Evolutionary conservation across 37 sponge, comb jelly and placozoan species (phyloP).

Genomic region (Eunapius fragilis): DNA sequence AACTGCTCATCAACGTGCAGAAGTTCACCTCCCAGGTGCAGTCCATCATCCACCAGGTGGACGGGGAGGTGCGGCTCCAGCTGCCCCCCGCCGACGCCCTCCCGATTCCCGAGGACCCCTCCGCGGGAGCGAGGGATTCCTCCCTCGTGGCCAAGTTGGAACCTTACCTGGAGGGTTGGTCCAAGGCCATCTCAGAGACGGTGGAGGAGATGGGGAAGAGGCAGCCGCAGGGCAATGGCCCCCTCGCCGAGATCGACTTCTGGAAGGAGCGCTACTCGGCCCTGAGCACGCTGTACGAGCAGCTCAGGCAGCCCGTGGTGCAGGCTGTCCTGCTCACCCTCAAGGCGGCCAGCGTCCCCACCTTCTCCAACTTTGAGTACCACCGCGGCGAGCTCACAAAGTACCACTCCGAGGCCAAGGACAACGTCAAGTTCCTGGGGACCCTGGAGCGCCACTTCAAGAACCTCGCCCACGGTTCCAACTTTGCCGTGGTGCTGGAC

Average conservation of each 20-base stretch:
- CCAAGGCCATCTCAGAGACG: slow-evolving; percentile 66
- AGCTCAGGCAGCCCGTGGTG: slow-evolving; percentile 78
- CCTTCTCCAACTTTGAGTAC: slow-evolving; percentile 85
- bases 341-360: slow-evolving; percentile 58
- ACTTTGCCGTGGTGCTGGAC: slow-evolving; percentile 84
- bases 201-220: slow-evolving; percentile 82
- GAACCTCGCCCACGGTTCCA: slow-evolving; percentile 93
- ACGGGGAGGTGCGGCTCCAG: slow-evolving; percentile 93
- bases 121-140: slow-evolving; percentile 55
- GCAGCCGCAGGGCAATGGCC: slow-evolving; percentile 85
- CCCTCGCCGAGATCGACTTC: slow-evolving; percentile 95
- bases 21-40: slow-evolving; percentile 90
- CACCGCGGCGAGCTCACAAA: slow-evolving; percentile 85
- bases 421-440: slow-evolving; percentile 96
- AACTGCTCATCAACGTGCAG: slow-evolving; percentile 90
- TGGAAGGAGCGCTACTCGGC: slow-evolving; percentile 94
- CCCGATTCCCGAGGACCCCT: slow-evolving; percentile 50
- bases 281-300: slow-evolving; percentile 89
- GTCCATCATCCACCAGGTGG: slow-evolving; percentile 91
- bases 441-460: slow-evolving; percentile 99
- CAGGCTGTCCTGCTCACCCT: slow-evolving; percentile 77
- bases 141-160: slow-evolving; percentile 71
- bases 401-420: slow-evolving; percentile 95
- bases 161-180: slow-evolving; percentile 84
- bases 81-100: slow-evolving; percentile 77